A percentile compares a stretch with the other conserved stretches of the same genome.
Evolutionary conservation across 53 echinoderm and acorn worm species (phyloP).

Genomic region (Holothuria scabra): DNA sequence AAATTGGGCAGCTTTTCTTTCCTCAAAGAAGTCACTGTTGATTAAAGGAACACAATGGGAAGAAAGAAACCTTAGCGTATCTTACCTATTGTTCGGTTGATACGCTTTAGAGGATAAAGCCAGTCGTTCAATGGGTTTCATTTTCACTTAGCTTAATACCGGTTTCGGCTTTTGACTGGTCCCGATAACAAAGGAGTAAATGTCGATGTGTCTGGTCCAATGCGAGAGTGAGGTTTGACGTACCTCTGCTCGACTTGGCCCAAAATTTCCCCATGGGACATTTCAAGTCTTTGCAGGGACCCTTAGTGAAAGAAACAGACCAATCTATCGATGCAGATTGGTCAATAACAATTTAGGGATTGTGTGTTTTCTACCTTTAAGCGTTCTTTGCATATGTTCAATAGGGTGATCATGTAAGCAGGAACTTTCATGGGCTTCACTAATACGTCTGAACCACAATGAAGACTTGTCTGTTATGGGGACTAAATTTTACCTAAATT

Average conservation of each 20-base stretch:
- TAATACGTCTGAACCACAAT: too few relatives aligned
- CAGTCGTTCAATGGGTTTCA: slow-evolving; percentile 24
- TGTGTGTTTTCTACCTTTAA: slow-evolving; percentile 26
- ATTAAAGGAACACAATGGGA: slow-evolving; percentile 9
- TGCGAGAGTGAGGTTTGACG: not conserved
- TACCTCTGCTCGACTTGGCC: slow-evolving; percentile 2
- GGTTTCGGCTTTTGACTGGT: slow-evolving; percentile 18
- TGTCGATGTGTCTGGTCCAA: slow-evolving; percentile 17
- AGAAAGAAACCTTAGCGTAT: slow-evolving; percentile 8
- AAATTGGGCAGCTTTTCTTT: slow-evolving; percentile 21
- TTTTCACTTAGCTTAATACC: slow-evolving; percentile 35
- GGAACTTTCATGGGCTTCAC: slow-evolving; percentile 19
- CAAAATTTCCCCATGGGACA: slow-evolving; percentile 26
- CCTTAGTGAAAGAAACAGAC: not conserved
- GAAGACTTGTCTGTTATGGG: too few relatives aligned
- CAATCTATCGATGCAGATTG: not conserved
- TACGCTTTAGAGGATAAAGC: slow-evolving; percentile 25
- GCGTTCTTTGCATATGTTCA: slow-evolving; percentile 28
- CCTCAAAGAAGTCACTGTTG: slow-evolving; percentile 21
- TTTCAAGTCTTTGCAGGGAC: not conserved
- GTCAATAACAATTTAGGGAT: slow-evolving; percentile 40
- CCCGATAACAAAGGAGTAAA: not conserved
- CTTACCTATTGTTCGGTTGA: slow-evolving; percentile 2
- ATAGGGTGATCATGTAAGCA: slow-evolving; percentile 8
- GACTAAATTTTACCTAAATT: too few relatives aligned